Percentiles rank a stretch among this genome's conserved stretches.
Conservation (phyloP, 2,888 invertebrate species). For the Meandrusa payeni region DNA sequence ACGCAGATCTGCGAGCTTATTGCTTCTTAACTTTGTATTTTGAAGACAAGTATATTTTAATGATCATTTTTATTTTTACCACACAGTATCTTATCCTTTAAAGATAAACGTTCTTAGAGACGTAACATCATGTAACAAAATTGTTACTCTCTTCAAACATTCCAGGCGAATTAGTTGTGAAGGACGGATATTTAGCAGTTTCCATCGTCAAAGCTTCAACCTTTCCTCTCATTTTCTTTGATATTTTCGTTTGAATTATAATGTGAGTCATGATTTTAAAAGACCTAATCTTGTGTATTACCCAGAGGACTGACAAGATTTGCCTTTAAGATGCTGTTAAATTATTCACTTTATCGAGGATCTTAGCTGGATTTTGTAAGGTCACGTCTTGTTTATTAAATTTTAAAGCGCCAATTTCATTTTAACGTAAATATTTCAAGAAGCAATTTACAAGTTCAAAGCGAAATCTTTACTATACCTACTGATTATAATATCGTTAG, state of each 20-base stretch:
- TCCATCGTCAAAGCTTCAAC: not conserved
- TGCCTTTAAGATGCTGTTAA: conserved; percentile 33
- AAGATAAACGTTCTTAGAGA: no score
- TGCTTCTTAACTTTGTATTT: no score
- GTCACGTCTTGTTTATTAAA: conserved; percentile 29
- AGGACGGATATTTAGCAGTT: conserved; percentile 1
- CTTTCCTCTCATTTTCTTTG: conserved; percentile 4
- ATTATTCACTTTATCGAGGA: conserved; percentile 34
- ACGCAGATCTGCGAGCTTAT: no score
- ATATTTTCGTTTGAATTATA: conserved; percentile 7
- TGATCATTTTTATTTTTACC: no score
- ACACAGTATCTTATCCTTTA: no score
- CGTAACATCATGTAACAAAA: no score
- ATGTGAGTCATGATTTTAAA: conserved; percentile 19
- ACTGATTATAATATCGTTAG: not conserved
- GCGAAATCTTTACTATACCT: not conserved
- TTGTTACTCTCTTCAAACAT: no score
- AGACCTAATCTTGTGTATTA: conserved; percentile 16
- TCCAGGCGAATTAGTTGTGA: no score
- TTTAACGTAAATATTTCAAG: conserved; percentile 17
- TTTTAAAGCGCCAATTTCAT: conserved; percentile 21
- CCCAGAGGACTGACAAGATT: conserved; percentile 23
- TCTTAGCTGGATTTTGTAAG: conserved; percentile 17
- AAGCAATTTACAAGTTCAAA: conserved; percentile 5
- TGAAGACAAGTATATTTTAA: no score